Base-by-base conservation (phyloP, 2,797 vertebrate genomes). In the Balearica regulorum region DNA sequence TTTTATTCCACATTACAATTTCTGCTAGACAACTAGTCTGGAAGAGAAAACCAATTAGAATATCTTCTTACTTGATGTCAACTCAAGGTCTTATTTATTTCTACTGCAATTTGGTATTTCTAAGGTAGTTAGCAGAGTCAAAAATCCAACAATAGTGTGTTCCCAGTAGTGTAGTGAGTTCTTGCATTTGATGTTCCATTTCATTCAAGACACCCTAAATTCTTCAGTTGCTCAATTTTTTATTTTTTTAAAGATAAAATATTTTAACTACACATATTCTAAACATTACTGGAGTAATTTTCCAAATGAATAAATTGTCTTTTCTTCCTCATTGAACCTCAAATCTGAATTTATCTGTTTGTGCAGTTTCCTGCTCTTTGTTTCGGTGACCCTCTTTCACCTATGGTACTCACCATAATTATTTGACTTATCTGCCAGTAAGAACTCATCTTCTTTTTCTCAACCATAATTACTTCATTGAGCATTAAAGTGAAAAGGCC, bases 271-370 rank as follows among this genome's bases (percentile, higher is more conserved):
- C 16, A 46, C 26, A 54, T 54, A 73, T 77, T 91, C 94, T 95
- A 96, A 94, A 95, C 43, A 93, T 93, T 94, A 86, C 75, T 35
- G 48, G 94, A 96, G 82, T 97, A 64, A 94, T 97, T 97, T 98
- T 97, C 97, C 87, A 97, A 98, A 97, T 96, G 94, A 97, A 97
- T 95, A 97, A 97, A 97, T 97, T 96, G 89, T 92, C 88, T 97
- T 98, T 98, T 98, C 96, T 97, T 98, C 95, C 93, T 96, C 89
- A 58, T 64, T 96, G 96, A 97, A 97, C 86, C 93, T 97, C 94
- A 94, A 94, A 97, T 97, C 94, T 96, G 97, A 97, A 97, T 97
- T 96, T 97, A 95, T 97, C 95, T 98, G 95, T 96, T 97, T 97
- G 94, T 94, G 89, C 94, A 97, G 93, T 98, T 97, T 97, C 95